phyloP scores from a whole-genome alignment of 1,140 invertebrate species.

The Nebria ingens region DNA sequence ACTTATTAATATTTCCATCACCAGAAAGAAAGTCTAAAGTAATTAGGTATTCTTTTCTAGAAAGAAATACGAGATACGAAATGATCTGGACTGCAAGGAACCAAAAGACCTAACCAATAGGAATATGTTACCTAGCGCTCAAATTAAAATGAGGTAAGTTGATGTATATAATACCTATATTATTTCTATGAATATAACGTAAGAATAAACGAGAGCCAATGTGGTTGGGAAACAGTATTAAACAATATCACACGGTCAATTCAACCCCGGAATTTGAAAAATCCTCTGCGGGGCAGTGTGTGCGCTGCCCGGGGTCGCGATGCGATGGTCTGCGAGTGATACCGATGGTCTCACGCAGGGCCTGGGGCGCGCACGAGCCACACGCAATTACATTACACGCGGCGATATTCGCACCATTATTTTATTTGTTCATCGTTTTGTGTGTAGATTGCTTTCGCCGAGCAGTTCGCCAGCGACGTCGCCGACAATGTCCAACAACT shows the following conservation, averaged over 20 bases:
- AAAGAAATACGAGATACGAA: conserved; percentile 38
- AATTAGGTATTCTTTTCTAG: conserved; percentile 29
- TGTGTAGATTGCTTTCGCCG: conserved; percentile 49
- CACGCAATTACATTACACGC: too few species aligned
- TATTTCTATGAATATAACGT: too few species aligned
- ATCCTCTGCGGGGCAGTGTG: neutral
- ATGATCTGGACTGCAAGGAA: conserved; percentile 50
- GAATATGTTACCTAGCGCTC: conserved; percentile 49
- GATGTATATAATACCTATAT: neutral
- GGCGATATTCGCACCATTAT: too few species aligned
- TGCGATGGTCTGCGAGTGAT: neutral
- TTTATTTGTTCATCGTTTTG: neutral
- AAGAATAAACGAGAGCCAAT: too few species aligned
- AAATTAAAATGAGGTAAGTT: conserved; percentile 58
- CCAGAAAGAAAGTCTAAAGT: too few species aligned
- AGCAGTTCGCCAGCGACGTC: conserved; percentile 56
- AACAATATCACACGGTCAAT: neutral
- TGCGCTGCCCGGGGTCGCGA: neutral
- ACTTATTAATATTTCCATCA: too few species aligned
- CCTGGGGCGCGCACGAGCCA: neutral
- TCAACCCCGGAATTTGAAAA: neutral
- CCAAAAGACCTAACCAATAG: conserved; percentile 48
- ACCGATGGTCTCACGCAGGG: neutral
- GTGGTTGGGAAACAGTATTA: neutral
- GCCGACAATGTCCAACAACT: conserved; percentile 54